Base-by-base conservation (phyloP, 1,140 invertebrate species). In the Sipha flava region DNA sequence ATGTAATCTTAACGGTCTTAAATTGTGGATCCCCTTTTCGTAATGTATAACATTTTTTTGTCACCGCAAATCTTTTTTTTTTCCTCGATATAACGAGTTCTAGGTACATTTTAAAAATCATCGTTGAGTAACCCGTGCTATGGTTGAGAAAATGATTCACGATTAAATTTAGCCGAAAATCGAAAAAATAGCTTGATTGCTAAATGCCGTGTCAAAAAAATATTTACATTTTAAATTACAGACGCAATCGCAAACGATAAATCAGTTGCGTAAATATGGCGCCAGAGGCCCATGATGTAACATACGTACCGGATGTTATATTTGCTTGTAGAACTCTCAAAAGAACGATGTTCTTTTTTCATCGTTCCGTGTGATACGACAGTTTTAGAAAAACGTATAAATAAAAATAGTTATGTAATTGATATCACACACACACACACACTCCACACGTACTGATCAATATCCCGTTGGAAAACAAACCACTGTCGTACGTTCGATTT, bases 41-140 rank as follows among this genome's bases (percentile, higher is more conserved):
- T 45, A 47, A 73, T n/a, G 45, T 47, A 72, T 72, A 49, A 72
- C 29, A 68, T n/a, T 72, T 72, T 31, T 72, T 72, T 62, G 31
- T 14, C 62, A 31, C 6, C 1, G 23, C 12, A 37, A 21, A 52
- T 52, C 0, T 23, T 72, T 31, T 73, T 73, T 14, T 49, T 52
- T n/a, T n/a, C n/a, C n/a, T n/a, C n/a, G 21, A 45, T 23, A 72
- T 54, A 54, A 73, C 47, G 47, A 73, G 47, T 73, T 49, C 2
- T 29, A 16, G 21, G 40, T 40, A 18, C 12, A 12, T 66, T 66
- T 66, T 18, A 66, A 40, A 23, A 52, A n/a, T n/a, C n/a, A 31
- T 31, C 7, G 18, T 9, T 16, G 16, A 29, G 54, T 29, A 57
- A 16, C 12, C 14, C 23, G 18, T 23, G 26, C 26, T 7, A 57